Evolutionary conservation across 2,113 vertebrate species (phyloP).

Genomic region (Meles meles): DNA sequence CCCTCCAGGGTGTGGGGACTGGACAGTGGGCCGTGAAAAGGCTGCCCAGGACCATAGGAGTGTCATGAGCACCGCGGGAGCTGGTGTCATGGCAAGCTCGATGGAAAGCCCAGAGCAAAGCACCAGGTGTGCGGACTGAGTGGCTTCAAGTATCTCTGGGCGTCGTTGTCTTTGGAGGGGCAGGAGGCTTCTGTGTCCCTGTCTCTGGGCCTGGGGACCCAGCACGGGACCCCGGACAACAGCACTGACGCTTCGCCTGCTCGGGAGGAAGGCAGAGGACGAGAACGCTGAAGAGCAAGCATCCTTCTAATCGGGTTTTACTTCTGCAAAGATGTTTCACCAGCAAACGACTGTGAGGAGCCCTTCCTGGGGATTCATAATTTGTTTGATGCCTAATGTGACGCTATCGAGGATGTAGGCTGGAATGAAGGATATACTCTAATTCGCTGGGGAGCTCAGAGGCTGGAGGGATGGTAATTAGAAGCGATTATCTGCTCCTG

Average conservation of each 20-base stretch:
- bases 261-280: neutral
- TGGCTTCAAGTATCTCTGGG: rapidly evolving
- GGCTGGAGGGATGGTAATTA: slow-evolving; percentile 60
- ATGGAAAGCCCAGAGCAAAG: neutral
- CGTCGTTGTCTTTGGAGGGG: rapidly evolving
- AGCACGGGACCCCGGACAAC: rapidly evolving
- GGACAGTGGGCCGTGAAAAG: neutral
- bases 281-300: neutral
- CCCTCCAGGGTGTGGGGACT: neutral
- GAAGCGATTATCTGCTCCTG: slow-evolving; percentile 50
- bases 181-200: neutral
- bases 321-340: slow-evolving; percentile 51
- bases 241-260: rapidly evolving
- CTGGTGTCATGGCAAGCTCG: rapidly evolving
- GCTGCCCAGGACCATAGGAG: neutral
- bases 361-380: slow-evolving; percentile 68
- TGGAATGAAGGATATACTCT: slow-evolving; percentile 57
- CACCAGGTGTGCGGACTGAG: neutral
- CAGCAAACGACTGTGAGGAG: slow-evolving; percentile 61
- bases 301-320: neutral
- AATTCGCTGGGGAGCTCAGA: slow-evolving; percentile 64
- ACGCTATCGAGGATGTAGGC: neutral
- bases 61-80: rapidly evolving
- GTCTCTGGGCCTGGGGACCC: neutral
- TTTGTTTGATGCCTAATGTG: slow-evolving; percentile 50